Base-by-base conservation (phyloP, 2,797 vertebrate genomes). In the Oryzias dopingdopingensis region DNA sequence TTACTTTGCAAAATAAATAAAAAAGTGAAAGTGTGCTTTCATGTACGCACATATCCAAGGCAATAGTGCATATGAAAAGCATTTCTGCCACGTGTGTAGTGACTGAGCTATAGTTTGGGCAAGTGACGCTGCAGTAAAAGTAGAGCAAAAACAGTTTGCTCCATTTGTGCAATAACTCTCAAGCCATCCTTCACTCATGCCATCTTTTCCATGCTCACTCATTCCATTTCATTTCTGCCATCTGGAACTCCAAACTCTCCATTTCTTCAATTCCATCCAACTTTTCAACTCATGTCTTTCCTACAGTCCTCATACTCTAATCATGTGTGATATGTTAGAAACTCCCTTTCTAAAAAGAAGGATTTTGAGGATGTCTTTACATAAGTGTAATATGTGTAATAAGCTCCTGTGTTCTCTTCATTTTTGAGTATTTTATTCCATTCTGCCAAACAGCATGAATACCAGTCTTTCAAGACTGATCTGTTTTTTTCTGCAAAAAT, bases 21-120 rank as follows among this genome's bases (percentile, higher is more conserved):
- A 61, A 64, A 53, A 70, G 29, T 15, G 16, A 67, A 50, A 49
- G 8, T 42, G 14, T 69, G 48, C 42, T 4, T 15, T 26, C 29
- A 12, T 17, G 1, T 4, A 44, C 40, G 59, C 40, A 49, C 57
- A 46, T 14, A 32, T 17, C 18, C 3, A 7, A 16, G 56, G 2
- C 44, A 42, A 16, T 23, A n/a, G 20, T 41, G 23, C 55, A n/a
- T 20, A 37, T 53, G 45, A 54, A 40, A 49, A 59, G 56, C 18
- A 43, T n/a, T 14, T 13, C 32, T 37, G 22, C 17, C 60, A 53
- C 45, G 37, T 51, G 64, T 42, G 52, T 66, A 50, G 29, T 76
- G 70, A 65, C 3, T 71, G 59, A 71, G 72, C 62, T 56, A 52
- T 52, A 51, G 62, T 14, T 46, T 56, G 67, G 70, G 52, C 67